A percentile compares a stretch with the other conserved stretches of the same genome.
These are phyloP conservation scores for Busseola fusca DNA, from an alignment of 2,888 invertebrate genomes.

Conservation along the genomic window DNA sequence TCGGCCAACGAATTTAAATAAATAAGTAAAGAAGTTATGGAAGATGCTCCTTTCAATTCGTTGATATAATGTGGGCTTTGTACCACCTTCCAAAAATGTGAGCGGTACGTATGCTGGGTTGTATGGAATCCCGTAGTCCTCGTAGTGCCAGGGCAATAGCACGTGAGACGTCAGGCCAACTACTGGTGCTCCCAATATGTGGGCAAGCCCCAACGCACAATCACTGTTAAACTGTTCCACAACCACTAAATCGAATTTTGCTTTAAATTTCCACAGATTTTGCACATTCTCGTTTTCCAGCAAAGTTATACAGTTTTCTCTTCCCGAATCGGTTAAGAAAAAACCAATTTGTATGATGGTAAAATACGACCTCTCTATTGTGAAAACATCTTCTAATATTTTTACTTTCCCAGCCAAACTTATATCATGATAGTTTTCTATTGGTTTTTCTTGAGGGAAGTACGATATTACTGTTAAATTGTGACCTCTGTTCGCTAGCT, in stretches of 20 bases:
- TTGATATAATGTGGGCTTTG: slow-evolving; percentile 84
- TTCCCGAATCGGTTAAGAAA: slow-evolving; percentile 67
- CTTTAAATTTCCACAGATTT: slow-evolving; percentile 74
- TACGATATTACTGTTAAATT: slow-evolving; percentile 91
- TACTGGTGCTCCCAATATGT: slow-evolving; percentile 88
- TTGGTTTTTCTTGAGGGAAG: slow-evolving; percentile 85
- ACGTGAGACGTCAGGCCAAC: slow-evolving; percentile 88
- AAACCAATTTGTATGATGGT: slow-evolving; percentile 62
- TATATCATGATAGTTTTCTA: slow-evolving; percentile 77
- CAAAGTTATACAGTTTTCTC: slow-evolving; percentile 71
- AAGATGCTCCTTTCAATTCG: slow-evolving; percentile 82
- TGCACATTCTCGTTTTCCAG: slow-evolving; percentile 76
- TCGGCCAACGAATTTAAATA: slow-evolving; percentile 68
- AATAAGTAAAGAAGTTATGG: slow-evolving; percentile 59
- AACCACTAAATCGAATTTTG: slow-evolving; percentile 89
- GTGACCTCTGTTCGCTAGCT: slow-evolving; percentile 90
- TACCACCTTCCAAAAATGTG: slow-evolving; percentile 85
- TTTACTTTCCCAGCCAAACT: slow-evolving; percentile 72
- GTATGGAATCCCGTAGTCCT: slow-evolving; percentile 88
- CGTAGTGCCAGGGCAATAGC: slow-evolving; percentile 88
- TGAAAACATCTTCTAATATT: slow-evolving; percentile 71
- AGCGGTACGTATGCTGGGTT: slow-evolving; percentile 89
- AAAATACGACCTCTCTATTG: slow-evolving; percentile 68
- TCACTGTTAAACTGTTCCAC: slow-evolving; percentile 90
- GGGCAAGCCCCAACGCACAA: slow-evolving; percentile 89